phyloP scores from a whole-genome alignment of 2,113 vertebrate species.

The Pogona vitticeps region DNA sequence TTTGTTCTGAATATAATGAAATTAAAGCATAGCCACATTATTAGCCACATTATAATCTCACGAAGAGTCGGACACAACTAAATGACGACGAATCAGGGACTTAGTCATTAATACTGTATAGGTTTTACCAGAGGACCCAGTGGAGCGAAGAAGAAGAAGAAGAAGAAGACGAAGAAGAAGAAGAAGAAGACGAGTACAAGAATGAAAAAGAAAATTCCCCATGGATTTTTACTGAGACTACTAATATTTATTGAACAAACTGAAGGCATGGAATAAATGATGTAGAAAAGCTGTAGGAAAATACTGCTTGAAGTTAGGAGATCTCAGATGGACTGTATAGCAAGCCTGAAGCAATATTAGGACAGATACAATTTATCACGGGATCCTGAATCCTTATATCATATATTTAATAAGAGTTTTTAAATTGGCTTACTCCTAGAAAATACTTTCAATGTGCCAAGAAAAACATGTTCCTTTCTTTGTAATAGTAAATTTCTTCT shows the following conservation, averaged over 20 bases:
- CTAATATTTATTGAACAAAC: background rate
- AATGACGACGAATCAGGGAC: too few species aligned
- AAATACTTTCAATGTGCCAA: too few species aligned
- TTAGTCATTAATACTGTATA: too few species aligned
- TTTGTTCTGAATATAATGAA: constrained; percentile 4
- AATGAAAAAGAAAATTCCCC: background rate
- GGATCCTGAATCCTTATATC: background rate
- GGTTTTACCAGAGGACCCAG: background rate
- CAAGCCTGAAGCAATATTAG: background rate
- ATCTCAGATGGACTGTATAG: background rate
- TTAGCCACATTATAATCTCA: background rate
- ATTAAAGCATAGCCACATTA: fast-evolving
- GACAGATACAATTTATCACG: background rate
- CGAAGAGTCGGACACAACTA: too few species aligned
- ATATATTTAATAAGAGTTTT: background rate
- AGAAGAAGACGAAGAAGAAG: too few species aligned
- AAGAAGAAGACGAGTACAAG: too few species aligned
- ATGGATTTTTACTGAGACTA: background rate
- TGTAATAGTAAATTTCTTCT: too few species aligned
- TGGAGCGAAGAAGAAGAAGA: background rate
- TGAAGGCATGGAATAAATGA: background rate
- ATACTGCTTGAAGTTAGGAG: background rate
- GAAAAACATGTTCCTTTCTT: background rate
- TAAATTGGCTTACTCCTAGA: background rate
- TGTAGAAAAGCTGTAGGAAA: background rate